Percentiles rank a stretch among this genome's conserved stretches.
Evolutionary conservation across 2,797 vertebrate species (phyloP).

Genomic region (Picus viridis): DNA sequence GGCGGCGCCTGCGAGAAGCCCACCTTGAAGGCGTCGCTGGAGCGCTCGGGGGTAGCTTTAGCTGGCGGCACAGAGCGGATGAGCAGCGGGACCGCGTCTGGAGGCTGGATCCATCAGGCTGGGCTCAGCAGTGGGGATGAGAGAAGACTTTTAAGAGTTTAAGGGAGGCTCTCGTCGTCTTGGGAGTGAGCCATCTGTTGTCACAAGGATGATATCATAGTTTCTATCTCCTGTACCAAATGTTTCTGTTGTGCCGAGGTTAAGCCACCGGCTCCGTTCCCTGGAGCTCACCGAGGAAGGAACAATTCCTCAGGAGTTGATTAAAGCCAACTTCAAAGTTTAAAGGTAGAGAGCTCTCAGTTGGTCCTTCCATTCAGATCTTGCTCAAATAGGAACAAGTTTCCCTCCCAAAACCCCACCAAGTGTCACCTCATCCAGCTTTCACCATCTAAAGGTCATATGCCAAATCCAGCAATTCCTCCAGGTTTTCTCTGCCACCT

Average conservation of each 20-base stretch:
- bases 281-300: not conserved
- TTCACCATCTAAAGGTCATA: not conserved
- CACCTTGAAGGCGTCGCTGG: slow-evolving; percentile 19
- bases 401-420: not conserved
- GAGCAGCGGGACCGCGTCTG: slow-evolving; percentile 20
- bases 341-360: not conserved
- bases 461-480: not conserved
- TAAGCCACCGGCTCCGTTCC: not conserved
- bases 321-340: not conserved
- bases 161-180: not conserved
- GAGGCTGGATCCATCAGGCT: slow-evolving; percentile 47
- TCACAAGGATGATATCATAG: not conserved
- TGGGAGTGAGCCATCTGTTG: not conserved
- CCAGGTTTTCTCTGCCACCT: not conserved
- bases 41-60: slow-evolving; percentile 8
- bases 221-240: not conserved
- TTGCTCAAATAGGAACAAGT: not conserved
- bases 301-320: not conserved
- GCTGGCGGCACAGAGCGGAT: slow-evolving; percentile 22
- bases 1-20: slow-evolving; percentile 19
- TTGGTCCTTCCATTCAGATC: not conserved
- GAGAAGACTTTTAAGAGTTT: not conserved
- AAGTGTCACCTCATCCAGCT: not conserved
- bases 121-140: not conserved
- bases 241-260: not conserved